phyloP scores from a whole-genome alignment of 92 coral and sea anemone genomes.

The Epizoanthus stellaris region DNA sequence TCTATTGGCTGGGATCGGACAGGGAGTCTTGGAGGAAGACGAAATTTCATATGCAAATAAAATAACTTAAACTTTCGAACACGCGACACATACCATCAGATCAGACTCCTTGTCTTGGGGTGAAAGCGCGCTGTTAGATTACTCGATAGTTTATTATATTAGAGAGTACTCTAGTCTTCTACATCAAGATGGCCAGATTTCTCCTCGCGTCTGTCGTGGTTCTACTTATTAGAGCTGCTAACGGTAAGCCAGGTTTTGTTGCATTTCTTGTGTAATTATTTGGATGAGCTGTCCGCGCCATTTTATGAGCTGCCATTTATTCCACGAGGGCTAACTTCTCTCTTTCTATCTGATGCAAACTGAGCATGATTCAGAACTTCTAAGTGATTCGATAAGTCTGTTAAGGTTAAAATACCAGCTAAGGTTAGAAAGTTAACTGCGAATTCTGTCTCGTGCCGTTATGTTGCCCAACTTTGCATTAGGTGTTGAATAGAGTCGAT shows the following conservation, averaged over 20 bases:
- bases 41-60: too few species aligned
- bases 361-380: too few species aligned
- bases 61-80: background rate
- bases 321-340: background rate
- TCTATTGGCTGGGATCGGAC: too few species aligned
- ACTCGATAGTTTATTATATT: background rate
- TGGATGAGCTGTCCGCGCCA: background rate
- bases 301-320: background rate
- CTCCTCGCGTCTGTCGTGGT: background rate
- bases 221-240: background rate
- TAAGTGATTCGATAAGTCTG: too few species aligned
- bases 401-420: too few species aligned
- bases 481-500: background rate
- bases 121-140: background rate
- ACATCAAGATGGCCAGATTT: conserved; percentile 1
- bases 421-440: background rate
- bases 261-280: background rate
- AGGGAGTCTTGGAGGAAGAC: too few species aligned
- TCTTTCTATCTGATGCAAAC: too few species aligned
- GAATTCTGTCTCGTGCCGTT: background rate
- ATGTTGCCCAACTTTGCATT: background rate
- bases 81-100: background rate
- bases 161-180: background rate
- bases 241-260: conserved; percentile 20
- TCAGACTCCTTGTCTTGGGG: background rate